These are phyloP conservation scores for Knipowitschia caucasica DNA, from an alignment of 2,797 vertebrate species.

Conservation along the genomic window DNA sequence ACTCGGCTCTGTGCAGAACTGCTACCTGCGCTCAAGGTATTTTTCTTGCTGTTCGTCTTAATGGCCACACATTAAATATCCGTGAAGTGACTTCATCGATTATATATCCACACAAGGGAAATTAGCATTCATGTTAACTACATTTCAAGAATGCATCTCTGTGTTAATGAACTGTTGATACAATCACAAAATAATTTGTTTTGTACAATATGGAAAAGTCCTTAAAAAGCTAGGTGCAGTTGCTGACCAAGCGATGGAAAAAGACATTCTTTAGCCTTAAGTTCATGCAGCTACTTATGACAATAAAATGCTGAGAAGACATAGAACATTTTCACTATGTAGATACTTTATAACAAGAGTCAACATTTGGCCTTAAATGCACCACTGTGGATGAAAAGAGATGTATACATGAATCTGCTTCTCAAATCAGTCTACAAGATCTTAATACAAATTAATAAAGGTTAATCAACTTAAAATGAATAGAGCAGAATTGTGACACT, in stretches of 20 bases:
- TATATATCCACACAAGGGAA: conserved; percentile 2
- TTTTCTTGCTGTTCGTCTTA: conserved; percentile 31
- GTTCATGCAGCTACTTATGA: conserved; percentile 8
- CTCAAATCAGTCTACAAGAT: not conserved
- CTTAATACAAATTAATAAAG: too few relatives aligned
- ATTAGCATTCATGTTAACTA: conserved; percentile 8
- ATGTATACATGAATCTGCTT: conserved; percentile 1
- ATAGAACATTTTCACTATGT: not conserved
- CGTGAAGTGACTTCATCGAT: conserved; percentile 27
- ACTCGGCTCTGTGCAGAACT: conserved; percentile 34
- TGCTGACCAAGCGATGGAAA: conserved; percentile 8
- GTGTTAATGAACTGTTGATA: conserved; percentile 7
- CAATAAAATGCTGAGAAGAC: conserved; percentile 13
- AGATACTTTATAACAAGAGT: conserved; percentile 3
- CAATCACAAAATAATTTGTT: not conserved
- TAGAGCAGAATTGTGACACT: too few relatives aligned
- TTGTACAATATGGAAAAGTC: not conserved
- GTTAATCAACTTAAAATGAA: too few relatives aligned
- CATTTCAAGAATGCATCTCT: conserved; percentile 1
- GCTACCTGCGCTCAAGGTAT: conserved; percentile 36
- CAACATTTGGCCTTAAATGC: conserved; percentile 1
- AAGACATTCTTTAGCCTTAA: conserved; percentile 7
- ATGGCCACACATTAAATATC: conserved; percentile 27
- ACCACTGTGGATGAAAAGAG: not conserved
- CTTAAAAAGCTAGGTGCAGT: conserved; percentile 1